Percentiles rank a stretch among this genome's conserved stretches.
Conservation (phyloP, 2,797 vertebrate species). For the Chloroceryle amazona region DNA sequence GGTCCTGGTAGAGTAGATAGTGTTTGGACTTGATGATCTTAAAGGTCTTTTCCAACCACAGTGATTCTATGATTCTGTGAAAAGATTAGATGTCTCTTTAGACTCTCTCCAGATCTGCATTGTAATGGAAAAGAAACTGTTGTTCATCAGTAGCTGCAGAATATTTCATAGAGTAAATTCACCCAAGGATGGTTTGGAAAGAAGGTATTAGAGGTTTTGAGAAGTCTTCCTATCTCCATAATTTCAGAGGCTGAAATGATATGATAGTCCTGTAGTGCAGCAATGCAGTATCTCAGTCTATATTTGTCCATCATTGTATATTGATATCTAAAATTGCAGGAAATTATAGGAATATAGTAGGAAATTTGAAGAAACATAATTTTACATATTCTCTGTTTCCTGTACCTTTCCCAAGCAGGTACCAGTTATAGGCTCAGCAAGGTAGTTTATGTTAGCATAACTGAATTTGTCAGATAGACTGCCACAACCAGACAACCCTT, state of each 20-base stretch:
- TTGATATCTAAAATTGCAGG: accelerated
- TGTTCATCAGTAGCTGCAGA: neutral
- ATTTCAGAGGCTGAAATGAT: neutral
- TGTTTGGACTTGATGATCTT: too few species aligned
- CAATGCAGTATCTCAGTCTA: neutral
- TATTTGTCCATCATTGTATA: neutral
- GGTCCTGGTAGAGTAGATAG: too few species aligned
- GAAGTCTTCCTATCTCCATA: neutral
- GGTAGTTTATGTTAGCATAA: neutral
- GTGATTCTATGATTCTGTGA: too few species aligned
- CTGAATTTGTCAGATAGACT: neutral
- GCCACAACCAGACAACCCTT: neutral
- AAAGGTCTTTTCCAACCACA: too few species aligned
- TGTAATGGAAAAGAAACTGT: neutral
- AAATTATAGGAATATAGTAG: neutral
- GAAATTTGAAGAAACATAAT: neutral
- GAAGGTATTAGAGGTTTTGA: neutral
- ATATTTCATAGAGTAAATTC: neutral
- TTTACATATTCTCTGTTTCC: neutral
- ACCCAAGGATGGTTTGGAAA: neutral
- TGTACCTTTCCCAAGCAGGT: neutral
- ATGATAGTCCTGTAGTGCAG: neutral
- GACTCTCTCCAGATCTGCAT: neutral
- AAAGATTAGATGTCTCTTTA: conserved; percentile 21
- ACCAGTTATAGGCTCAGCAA: neutral